Conservation (phyloP, 2,113 vertebrate species). For the Grallaria varia region DNA sequence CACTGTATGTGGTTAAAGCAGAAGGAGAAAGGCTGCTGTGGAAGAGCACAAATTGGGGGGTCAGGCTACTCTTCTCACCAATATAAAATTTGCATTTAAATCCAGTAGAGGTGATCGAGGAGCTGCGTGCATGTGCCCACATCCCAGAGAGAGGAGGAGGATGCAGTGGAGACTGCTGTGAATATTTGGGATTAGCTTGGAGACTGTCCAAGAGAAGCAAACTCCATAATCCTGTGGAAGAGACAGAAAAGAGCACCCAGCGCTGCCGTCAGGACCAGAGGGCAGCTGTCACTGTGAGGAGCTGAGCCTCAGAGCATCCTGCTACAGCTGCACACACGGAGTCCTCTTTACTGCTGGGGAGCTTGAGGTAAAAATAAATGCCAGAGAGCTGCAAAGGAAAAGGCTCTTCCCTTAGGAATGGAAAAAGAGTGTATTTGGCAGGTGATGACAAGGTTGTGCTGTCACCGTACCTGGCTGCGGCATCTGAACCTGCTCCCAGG, state of each 20-base stretch:
- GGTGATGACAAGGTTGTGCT: not conserved
- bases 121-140: not conserved
- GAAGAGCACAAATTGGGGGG: not conserved
- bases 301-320: not conserved
- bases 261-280: not conserved
- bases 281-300: too few species aligned
- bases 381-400: not conserved
- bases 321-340: fast-evolving
- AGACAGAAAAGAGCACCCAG: not conserved
- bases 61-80: not conserved
- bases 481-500: not conserved
- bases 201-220: fast-evolving
- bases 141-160: not conserved
- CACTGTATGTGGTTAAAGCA: fast-evolving
- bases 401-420: not conserved
- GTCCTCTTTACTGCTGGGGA: not conserved
- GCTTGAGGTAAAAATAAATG: not conserved
- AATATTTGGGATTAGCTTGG: not conserved
- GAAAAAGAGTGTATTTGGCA: not conserved
- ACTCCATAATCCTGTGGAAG: fast-evolving
- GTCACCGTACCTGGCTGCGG: not conserved
- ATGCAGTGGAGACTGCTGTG: not conserved
- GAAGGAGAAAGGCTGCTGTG: not conserved
- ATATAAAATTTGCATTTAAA: not conserved
- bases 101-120: not conserved